A percentile compares a stretch with the other conserved stretches of the same genome.
Conservation (phyloP, 2,113 vertebrate species). For the Nestor notabilis region DNA sequence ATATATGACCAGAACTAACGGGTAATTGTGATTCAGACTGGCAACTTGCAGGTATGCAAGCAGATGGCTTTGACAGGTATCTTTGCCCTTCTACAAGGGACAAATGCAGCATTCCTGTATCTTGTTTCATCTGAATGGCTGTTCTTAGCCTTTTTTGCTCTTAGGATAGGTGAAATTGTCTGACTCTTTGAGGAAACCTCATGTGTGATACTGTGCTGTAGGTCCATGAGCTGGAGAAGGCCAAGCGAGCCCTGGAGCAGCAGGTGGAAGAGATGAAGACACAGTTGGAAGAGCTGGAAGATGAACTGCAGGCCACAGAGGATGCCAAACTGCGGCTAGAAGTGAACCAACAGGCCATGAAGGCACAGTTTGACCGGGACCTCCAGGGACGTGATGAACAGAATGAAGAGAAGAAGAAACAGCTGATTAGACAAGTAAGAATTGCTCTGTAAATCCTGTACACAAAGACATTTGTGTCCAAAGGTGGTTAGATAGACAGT, state of each 20-base stretch:
- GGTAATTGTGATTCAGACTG: background rate
- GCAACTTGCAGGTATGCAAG: background rate
- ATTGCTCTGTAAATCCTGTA: background rate
- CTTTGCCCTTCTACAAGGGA: background rate
- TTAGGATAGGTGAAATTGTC: background rate
- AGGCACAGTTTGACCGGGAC: slow-evolving; percentile 94
- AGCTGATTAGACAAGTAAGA: slow-evolving; percentile 91
- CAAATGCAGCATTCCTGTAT: background rate
- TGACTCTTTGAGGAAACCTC: background rate
- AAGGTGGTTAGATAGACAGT: background rate
- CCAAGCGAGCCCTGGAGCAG: slow-evolving; percentile 92
- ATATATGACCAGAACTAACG: background rate
- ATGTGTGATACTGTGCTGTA: slow-evolving; percentile 13
- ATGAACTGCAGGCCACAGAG: slow-evolving; percentile 95
- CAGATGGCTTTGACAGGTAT: background rate
- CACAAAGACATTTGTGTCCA: background rate
- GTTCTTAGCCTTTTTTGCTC: background rate
- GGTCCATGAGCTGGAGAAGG: slow-evolving; percentile 97
- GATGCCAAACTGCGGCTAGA: slow-evolving; percentile 96
- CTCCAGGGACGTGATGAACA: slow-evolving; percentile 92
- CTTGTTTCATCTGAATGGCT: background rate
- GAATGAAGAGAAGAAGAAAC: slow-evolving; percentile 96
- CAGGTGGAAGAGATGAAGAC: slow-evolving; percentile 98
- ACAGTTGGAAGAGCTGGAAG: slow-evolving; percentile 95
- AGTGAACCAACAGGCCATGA: slow-evolving; percentile 98